These are phyloP conservation scores for Steinernema carpocapsae DNA, from an alignment of 2,888 invertebrate species.

Conservation along the genomic window DNA sequence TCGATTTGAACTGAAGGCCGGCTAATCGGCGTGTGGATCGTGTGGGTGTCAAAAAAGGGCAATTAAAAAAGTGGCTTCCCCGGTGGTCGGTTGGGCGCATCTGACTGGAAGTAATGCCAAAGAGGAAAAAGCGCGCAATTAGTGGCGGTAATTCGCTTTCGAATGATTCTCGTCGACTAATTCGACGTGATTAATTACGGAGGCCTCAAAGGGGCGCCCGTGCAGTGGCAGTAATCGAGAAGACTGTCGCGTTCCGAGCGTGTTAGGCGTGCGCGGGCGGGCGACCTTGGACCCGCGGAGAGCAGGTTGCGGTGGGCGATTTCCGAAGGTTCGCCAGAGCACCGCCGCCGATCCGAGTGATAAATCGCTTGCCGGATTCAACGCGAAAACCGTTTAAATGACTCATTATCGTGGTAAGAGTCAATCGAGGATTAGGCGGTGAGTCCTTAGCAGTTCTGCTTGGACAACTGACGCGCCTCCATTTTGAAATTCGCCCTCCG, in stretches of 20 bases:
- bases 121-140: slow-evolving; percentile 33
- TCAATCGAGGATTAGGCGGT: slow-evolving; percentile 15
- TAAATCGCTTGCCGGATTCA: background rate
- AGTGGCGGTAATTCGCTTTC: slow-evolving; percentile 34
- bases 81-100: slow-evolving; percentile 10
- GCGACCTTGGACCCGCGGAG: slow-evolving; percentile 2
- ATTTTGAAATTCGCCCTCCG: slow-evolving; percentile 17
- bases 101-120: slow-evolving; percentile 30
- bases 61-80: background rate
- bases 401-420: slow-evolving; percentile 31
- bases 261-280: background rate
- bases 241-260: slow-evolving; percentile 21
- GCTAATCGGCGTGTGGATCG: background rate
- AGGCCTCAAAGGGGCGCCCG: slow-evolving; percentile 23
- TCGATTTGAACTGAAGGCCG: background rate
- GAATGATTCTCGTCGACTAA: slow-evolving; percentile 25
- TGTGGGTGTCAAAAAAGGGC: slow-evolving; percentile 20
- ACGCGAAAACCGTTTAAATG: slow-evolving; percentile 23
- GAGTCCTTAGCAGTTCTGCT: background rate
- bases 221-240: background rate
- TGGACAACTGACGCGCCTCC: slow-evolving; percentile 23
- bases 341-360: background rate
- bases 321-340: background rate
- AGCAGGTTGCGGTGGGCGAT: background rate
- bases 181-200: slow-evolving; percentile 34